These are phyloP conservation scores for Xerus inauris DNA, from an alignment of 2,113 vertebrate genomes.

Conservation along the genomic window DNA sequence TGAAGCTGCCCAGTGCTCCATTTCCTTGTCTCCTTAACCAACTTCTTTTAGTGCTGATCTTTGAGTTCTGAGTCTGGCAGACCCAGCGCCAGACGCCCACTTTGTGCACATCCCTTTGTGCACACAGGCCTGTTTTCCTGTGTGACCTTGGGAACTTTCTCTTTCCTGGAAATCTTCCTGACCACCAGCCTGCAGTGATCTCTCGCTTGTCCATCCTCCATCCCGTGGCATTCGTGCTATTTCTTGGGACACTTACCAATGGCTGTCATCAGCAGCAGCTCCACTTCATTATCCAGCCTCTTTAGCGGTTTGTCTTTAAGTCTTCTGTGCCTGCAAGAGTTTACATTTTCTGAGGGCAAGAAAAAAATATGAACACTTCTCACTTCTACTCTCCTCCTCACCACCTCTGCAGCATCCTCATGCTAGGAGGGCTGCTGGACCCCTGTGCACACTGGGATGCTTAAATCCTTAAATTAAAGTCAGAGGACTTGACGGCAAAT, in stretches of 20 bases:
- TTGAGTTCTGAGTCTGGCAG: background rate
- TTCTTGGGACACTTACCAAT: background rate
- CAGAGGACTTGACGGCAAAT: slow-evolving; percentile 12
- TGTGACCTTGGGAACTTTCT: background rate
- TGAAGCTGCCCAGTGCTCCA: background rate
- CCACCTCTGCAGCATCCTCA: background rate
- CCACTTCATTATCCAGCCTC: background rate
- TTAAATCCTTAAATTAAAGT: slow-evolving; percentile 40
- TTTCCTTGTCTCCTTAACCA: background rate
- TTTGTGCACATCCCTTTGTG: background rate
- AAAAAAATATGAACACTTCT: background rate
- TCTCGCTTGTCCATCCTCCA: background rate
- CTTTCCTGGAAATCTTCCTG: background rate
- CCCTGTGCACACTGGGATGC: background rate
- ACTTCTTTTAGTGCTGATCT: background rate
- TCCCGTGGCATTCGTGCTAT: background rate
- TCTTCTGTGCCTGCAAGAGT: background rate
- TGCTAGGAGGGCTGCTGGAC: background rate
- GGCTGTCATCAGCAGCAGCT: background rate
- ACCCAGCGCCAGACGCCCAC: background rate
- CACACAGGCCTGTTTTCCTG: rapidly evolving
- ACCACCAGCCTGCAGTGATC: too few species aligned
- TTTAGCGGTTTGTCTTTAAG: background rate
- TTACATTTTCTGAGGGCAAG: background rate
- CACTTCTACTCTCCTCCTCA: background rate